Base-by-base conservation (phyloP, 2,888 invertebrate genomes). In the Molorchus minor region DNA sequence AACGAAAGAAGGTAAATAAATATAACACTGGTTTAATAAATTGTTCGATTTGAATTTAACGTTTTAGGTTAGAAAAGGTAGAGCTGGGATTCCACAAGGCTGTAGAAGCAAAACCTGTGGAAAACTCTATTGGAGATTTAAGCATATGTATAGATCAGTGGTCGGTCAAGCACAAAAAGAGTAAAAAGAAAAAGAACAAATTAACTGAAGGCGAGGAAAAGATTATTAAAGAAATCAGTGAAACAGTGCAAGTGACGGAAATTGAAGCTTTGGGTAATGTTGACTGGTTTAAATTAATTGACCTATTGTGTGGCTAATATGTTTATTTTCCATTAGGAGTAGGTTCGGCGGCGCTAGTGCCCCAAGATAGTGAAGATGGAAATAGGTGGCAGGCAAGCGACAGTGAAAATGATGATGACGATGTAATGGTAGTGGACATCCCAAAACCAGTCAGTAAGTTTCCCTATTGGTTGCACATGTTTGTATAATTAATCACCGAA, bases 301-400 rank as follows among this genome's bases (percentile, higher is more conserved):
- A n/a, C n/a, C n/a, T n/a, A n/a, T n/a, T n/a, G n/a, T n/a, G n/a
- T n/a, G n/a, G n/a, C n/a, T n/a, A n/a, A n/a, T n/a, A n/a, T n/a
- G n/a, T n/a, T n/a, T n/a, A n/a, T n/a, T n/a, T n/a, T n/a, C 15
- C 54, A 58, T n/a, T 56, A 62, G 70, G 67, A 38, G 69, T 77
- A 62, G 79, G 80, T 51, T 80, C 81, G 25, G 83, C 82, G 1
- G 80, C 79, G 62, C 77, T 84, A 45, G 62, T 82, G 53, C 76
- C 74, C 12, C 66, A 65, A 52, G 70, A 74, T 59, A 75, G 56
- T 40, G 56, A 64, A 30, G 60, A 69, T 38, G 57, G 58, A 16
- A 65, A 61, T 61, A 21, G 43, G 8, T 75, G 76, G 72, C 65
- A 61, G 41, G 65, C 67, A 44, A 71, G 71, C 41, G 73, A 73